A percentile compares a stretch with the other conserved stretches of the same genome.
Conservation (phyloP, 2,888 invertebrate genomes). For the Coleophora deauratella region DNA sequence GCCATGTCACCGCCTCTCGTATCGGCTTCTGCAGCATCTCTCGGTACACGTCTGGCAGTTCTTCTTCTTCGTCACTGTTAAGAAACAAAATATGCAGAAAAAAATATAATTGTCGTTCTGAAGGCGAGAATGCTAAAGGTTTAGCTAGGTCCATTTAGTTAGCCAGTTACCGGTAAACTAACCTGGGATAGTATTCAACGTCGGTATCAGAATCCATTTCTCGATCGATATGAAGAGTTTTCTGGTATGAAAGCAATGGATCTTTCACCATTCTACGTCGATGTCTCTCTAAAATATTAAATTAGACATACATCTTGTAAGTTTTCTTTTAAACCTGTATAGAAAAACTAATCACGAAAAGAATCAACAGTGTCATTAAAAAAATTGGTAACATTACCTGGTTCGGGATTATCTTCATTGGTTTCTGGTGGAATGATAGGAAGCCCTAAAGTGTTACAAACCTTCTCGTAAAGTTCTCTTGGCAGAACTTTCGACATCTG, state of each 20-base stretch:
- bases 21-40: constrained; percentile 51
- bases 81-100: too few relatives aligned
- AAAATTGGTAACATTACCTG: too few relatives aligned
- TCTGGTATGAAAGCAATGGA: constrained; percentile 47
- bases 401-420: constrained; percentile 11
- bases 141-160: too few relatives aligned
- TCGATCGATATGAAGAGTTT: constrained; percentile 43
- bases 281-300: constrained; percentile 24
- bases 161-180: too few relatives aligned
- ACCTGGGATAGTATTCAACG: constrained; percentile 51
- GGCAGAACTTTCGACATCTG: constrained; percentile 46
- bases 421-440: constrained; percentile 20
- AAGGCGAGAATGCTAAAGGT: too few relatives aligned
- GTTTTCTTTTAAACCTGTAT: too few relatives aligned
- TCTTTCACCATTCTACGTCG: constrained; percentile 31
- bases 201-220: constrained; percentile 61
- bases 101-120: too few relatives aligned
- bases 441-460: constrained; percentile 46
- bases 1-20: constrained; percentile 63
- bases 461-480: constrained; percentile 45
- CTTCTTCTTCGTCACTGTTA: constrained; percentile 33
- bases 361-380: too few relatives aligned
- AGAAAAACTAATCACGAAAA: too few relatives aligned
- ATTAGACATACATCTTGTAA: too few relatives aligned
- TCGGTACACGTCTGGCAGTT: constrained; percentile 37